A percentile compares a stretch with the other conserved stretches of the same genome.
Evolutionary conservation across 2,797 vertebrate genomes (phyloP).

Genomic region (Enteromius afrohamiltoni): DNA sequence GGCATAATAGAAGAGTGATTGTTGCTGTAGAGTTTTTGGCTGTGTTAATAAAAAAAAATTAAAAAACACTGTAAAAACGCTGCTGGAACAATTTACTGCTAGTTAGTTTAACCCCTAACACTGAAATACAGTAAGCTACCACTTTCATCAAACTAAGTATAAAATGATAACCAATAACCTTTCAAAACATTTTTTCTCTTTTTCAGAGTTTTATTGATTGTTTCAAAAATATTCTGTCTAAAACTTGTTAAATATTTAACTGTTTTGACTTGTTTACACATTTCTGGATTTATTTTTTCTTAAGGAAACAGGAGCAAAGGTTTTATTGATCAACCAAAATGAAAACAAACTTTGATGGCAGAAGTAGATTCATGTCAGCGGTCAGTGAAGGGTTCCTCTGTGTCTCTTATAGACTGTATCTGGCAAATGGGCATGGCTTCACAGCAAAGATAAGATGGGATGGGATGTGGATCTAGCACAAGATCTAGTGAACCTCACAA

Average conservation of each 20-base stretch:
- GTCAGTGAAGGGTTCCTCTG: not conserved
- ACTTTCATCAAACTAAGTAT: not conserved
- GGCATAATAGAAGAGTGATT: not conserved
- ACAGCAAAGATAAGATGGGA: not conserved
- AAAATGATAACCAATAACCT: not conserved
- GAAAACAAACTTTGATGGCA: constrained; percentile 37
- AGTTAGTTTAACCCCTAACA: not conserved
- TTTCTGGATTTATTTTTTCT: constrained; percentile 3
- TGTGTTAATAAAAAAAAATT: not conserved
- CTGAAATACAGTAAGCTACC: not conserved
- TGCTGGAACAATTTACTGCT: not conserved
- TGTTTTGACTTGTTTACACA: constrained; percentile 39
- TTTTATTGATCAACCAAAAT: constrained; percentile 29
- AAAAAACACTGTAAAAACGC: no score
- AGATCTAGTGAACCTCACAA: not conserved
- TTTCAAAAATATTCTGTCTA: constrained; percentile 8
- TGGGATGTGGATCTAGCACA: constrained; percentile 1
- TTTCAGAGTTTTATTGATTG: constrained; percentile 16
- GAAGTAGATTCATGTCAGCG: not conserved
- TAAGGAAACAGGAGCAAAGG: constrained; percentile 19
- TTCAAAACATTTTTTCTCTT: constrained; percentile 2
- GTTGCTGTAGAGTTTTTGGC: not conserved
- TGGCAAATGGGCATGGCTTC: not conserved
- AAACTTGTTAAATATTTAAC: constrained; percentile 26
- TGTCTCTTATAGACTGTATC: not conserved